Evolutionary conservation across 2,888 invertebrate genomes (phyloP).

Genomic region (Epistrophe eligans): DNA sequence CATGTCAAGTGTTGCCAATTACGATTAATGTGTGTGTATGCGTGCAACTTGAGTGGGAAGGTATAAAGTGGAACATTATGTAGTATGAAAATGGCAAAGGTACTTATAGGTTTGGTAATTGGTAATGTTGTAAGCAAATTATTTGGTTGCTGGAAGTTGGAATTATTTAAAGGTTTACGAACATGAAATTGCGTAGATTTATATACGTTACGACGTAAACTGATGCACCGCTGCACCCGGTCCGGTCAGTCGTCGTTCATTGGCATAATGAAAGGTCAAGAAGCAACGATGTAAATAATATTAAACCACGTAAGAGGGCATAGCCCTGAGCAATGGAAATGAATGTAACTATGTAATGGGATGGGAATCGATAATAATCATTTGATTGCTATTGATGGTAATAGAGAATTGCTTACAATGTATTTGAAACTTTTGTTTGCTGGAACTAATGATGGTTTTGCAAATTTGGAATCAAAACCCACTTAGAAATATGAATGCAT

Average conservation of each 20-base stretch:
- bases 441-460: no score
- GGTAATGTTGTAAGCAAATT: constrained; percentile 53
- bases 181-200: constrained; percentile 46
- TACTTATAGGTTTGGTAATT: constrained; percentile 60
- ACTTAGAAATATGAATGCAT: no score
- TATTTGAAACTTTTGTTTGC: background rate
- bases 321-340: constrained; percentile 51
- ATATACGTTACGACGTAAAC: no score
- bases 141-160: constrained; percentile 30
- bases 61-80: constrained; percentile 28
- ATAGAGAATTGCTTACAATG: constrained; percentile 8
- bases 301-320: constrained; percentile 47
- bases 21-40: constrained; percentile 38
- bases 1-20: constrained; percentile 74
- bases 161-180: constrained; percentile 18
- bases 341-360: constrained; percentile 32
- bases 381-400: constrained; percentile 50
- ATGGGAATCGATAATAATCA: constrained; percentile 62
- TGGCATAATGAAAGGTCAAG: constrained; percentile 44
- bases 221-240: no score
- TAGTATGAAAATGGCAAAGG: background rate
- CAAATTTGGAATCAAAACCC: no score
- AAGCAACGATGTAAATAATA: constrained; percentile 18
- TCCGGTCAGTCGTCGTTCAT: constrained; percentile 1
- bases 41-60: constrained; percentile 33